Percentiles rank a stretch among this genome's conserved stretches.
These are phyloP conservation scores for Hyalella azteca DNA, from an alignment of 2,888 invertebrate genomes.

Conservation along the genomic window DNA sequence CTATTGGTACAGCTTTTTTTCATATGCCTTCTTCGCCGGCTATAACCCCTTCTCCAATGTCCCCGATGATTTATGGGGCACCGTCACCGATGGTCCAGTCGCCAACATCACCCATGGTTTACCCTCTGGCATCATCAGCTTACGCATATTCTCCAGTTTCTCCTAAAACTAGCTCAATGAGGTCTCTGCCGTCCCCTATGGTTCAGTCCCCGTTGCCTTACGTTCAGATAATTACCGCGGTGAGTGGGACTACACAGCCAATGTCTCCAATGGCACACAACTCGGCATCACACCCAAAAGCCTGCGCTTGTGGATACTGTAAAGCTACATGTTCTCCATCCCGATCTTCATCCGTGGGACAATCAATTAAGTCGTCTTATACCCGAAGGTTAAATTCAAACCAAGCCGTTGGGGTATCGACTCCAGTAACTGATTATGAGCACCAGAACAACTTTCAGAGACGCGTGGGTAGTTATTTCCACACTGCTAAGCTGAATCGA, in stretches of 20 bases:
- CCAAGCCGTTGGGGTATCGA: background rate
- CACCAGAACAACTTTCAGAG: background rate
- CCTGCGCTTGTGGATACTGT: background rate
- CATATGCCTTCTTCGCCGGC: background rate
- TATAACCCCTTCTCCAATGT: background rate
- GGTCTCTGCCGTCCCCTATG: conserved; percentile 15
- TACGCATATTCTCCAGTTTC: background rate
- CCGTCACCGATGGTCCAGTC: conserved; percentile 18
- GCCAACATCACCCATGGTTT: background rate
- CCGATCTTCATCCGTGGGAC: background rate
- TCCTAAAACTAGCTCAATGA: conserved; percentile 14
- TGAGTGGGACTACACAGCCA: background rate
- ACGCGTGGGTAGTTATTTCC: background rate
- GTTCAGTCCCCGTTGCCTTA: conserved; percentile 2
- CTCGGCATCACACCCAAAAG: background rate
- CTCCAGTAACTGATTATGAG: background rate
- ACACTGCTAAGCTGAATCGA: background rate
- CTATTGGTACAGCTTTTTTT: background rate
- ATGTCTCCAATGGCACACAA: conserved; percentile 7
- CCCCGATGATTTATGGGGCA: background rate
- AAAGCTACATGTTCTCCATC: background rate
- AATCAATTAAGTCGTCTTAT: background rate
- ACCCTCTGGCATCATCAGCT: background rate
- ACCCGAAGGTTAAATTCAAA: background rate
- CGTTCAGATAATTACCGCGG: background rate